Conservation (phyloP, 2,888 invertebrate genomes). For the Dynastes grantii region DNA sequence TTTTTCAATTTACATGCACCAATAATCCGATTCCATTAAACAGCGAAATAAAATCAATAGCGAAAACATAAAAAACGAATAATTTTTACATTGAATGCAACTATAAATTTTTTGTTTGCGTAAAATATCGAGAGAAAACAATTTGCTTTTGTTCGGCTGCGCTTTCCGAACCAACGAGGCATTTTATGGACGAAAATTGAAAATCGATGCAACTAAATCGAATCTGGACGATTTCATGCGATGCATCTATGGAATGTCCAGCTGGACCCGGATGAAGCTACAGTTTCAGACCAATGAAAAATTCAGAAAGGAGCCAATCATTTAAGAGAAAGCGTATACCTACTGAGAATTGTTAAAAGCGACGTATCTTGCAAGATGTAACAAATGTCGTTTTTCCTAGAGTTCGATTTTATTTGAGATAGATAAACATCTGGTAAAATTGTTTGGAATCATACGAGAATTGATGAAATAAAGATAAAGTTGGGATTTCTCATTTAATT, state of each 20-base stretch:
- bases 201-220: constrained; percentile 25
- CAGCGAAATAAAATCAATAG: too few species aligned
- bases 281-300: not conserved
- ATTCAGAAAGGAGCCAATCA: not conserved
- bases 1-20: too few species aligned
- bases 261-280: not conserved
- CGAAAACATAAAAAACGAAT: too few species aligned
- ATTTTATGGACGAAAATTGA: constrained; percentile 23
- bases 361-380: not conserved
- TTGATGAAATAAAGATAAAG: too few species aligned
- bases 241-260: not conserved
- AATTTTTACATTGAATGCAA: too few species aligned
- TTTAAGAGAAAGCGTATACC: too few species aligned
- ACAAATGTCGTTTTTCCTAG: not conserved
- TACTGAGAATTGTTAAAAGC: too few species aligned
- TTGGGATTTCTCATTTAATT: too few species aligned
- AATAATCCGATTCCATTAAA: too few species aligned
- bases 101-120: too few species aligned
- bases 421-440: not conserved
- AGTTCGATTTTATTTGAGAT: not conserved
- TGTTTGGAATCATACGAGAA: too few species aligned
- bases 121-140: not conserved
- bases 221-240: not conserved
- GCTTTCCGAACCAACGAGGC: constrained; percentile 6
- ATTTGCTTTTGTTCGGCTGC: constrained; percentile 7